These are phyloP conservation scores for Amaurobius ferox DNA, from an alignment of 2,888 invertebrate genomes.

Conservation along the genomic window DNA sequence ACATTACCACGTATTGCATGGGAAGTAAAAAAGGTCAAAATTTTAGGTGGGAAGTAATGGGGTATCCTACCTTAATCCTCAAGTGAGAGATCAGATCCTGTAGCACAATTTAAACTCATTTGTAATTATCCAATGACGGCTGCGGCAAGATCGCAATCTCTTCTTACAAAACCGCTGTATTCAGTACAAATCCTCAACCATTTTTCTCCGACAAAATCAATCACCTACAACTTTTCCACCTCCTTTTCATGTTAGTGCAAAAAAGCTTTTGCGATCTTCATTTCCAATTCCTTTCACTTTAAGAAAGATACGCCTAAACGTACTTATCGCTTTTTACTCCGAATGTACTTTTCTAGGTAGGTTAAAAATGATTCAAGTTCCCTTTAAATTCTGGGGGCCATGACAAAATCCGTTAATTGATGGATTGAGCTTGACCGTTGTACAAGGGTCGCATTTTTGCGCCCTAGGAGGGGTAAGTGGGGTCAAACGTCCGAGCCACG, in stretches of 20 bases:
- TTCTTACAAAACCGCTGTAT: neutral
- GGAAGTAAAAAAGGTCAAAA: too few species aligned
- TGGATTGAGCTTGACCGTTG: constrained; percentile 46
- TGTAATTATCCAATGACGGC: neutral
- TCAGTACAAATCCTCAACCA: neutral
- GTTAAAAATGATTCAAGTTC: constrained; percentile 27
- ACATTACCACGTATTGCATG: too few species aligned
- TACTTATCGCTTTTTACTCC: constrained; percentile 38
- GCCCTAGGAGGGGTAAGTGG: neutral
- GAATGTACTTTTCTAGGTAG: neutral
- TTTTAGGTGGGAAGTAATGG: too few species aligned
- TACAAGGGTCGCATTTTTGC: constrained; percentile 26
- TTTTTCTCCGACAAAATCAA: neutral
- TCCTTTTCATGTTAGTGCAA: too few species aligned
- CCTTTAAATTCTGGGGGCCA: constrained; percentile 32
- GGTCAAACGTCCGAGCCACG: constrained; percentile 31
- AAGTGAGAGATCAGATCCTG: neutral
- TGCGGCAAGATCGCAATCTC: neutral
- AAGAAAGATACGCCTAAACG: constrained; percentile 37
- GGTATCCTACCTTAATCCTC: too few species aligned
- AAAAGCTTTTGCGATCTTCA: neutral
- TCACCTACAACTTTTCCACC: too few species aligned
- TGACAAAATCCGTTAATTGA: constrained; percentile 65
- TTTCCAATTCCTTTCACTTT: neutral
- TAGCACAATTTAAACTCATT: neutral